Percentiles rank a stretch among this genome's conserved stretches.
Conservation (phyloP, 2,888 invertebrate species). For the Branchellion lobata region DNA sequence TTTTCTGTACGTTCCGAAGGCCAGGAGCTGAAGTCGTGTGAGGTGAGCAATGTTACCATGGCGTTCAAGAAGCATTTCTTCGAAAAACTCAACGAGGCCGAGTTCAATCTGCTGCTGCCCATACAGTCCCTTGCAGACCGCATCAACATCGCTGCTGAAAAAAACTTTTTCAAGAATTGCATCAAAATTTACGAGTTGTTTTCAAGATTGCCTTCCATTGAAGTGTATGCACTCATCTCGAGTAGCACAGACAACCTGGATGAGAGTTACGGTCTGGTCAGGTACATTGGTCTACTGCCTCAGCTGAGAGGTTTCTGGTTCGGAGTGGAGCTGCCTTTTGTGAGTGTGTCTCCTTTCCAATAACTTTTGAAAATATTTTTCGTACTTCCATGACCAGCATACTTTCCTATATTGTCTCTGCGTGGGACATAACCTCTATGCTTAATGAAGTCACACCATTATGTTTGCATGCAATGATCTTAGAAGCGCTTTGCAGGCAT, state of each 20-base stretch:
- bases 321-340: constrained; percentile 55
- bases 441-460: too few relatives aligned
- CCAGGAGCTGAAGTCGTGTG: constrained; percentile 36
- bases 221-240: constrained; percentile 10
- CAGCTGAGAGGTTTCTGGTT: constrained; percentile 56
- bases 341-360: constrained; percentile 37
- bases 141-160: constrained; percentile 31
- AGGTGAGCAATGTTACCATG: constrained; percentile 15
- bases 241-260: constrained; percentile 31
- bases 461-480: too few relatives aligned
- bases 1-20: not conserved
- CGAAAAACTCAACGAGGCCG: constrained; percentile 11
- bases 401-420: too few relatives aligned
- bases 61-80: not conserved
- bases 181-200: constrained; percentile 22
- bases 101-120: constrained; percentile 32
- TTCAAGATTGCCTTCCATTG: not conserved
- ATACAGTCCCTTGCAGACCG: constrained; percentile 34
- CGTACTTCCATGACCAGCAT: too few relatives aligned
- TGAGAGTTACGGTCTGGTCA: constrained; percentile 38
- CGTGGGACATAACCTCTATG: too few relatives aligned
- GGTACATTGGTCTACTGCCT: constrained; percentile 50
- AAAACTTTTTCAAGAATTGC: constrained; percentile 12
- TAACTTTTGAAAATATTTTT: not conserved
- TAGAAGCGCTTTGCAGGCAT: not conserved